Base-by-base conservation (phyloP, 2,797 vertebrate genomes). In the Myotis daubentonii region DNA sequence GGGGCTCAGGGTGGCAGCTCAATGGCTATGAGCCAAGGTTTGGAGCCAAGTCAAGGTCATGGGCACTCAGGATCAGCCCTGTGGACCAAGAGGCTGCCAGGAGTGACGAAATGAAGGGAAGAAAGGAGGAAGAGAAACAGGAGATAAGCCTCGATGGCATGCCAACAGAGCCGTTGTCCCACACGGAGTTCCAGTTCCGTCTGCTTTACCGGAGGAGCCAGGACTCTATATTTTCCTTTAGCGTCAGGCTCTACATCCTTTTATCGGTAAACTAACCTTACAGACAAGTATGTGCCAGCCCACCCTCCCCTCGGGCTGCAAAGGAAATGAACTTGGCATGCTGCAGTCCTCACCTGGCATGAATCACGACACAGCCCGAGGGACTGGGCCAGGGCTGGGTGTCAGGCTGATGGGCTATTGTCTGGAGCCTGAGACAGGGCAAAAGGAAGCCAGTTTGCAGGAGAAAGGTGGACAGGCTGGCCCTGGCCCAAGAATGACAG, bases 311-410 rank as follows among this genome's bases (percentile, higher is more conserved):
- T 95, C n/a, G 0, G 78, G 94, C 93, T 51, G 44, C 95, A 90
- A 23, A 97, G 95, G 96, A 96, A 97, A 93, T 76, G 87, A 95
- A 86, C 51, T 83, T 92, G 95, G 92, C 90, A 87, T 65, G 89
- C 66, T 83, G 5, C 16, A 36, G 55, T 15, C 87, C 76, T 97
- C 94, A 84, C 94, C 87, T 95, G 93, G 84, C 57, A 49, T 17
- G 68, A 74, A 91, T 95, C 97, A 88, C 51, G 1, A 57, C 1
- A 7, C 80, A 78, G 93, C 96, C 96, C 28, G 10, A 74, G 89
- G 89, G 38, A 60, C 83, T 2, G 44, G 71, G 83, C 62, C 60
- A 88, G 76, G 89, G 72, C 94, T 72, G 87, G 47, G 36, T 70
- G 84, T 93, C 82, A 81, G 66, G 76, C 91, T 94, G 94, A 74